These are phyloP conservation scores for Heliconius himera DNA, from an alignment of 1,140 invertebrate species.

Conservation along the genomic window DNA sequence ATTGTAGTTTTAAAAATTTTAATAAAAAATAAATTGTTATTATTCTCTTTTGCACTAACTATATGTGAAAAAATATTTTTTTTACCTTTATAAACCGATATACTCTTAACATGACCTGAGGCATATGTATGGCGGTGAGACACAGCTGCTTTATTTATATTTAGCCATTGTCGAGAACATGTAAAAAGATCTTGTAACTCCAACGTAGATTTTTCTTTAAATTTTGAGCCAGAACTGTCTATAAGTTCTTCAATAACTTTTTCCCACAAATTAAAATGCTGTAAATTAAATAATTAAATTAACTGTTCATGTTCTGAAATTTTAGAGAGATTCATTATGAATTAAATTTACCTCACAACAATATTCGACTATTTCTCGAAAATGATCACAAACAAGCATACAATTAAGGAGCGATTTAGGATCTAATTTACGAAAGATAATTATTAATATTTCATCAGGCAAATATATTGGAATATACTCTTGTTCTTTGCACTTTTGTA, in stretches of 20 bases:
- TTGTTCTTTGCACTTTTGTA: background rate
- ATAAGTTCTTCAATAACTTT: slow-evolving; percentile 36
- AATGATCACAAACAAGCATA: slow-evolving; percentile 48
- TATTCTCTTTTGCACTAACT: background rate
- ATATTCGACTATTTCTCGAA: slow-evolving; percentile 47
- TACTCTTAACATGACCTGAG: slow-evolving; percentile 36
- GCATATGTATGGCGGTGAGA: slow-evolving; percentile 29
- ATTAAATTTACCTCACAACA: slow-evolving; percentile 43
- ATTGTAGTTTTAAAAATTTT: background rate
- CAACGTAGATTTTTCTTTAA: slow-evolving; percentile 42
- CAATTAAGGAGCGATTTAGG: slow-evolving; percentile 46
- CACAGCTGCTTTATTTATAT: slow-evolving; percentile 32
- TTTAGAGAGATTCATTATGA: background rate
- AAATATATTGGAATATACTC: slow-evolving; percentile 18
- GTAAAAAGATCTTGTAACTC: slow-evolving; percentile 37
- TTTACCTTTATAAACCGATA: slow-evolving; percentile 52
- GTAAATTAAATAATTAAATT: background rate
- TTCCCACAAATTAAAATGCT: slow-evolving; percentile 45
- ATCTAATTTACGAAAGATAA: slow-evolving; percentile 50
- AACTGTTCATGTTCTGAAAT: background rate
- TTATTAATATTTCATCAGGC: slow-evolving; percentile 51
- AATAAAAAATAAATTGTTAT: background rate
- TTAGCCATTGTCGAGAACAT: slow-evolving; percentile 43
- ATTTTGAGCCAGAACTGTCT: slow-evolving; percentile 39
- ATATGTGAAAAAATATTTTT: background rate